Evolutionary conservation across 2,888 invertebrate genomes (phyloP), one percentile per base, ranked within the genome.

Genomic region (Portevinia maculata): DNA sequence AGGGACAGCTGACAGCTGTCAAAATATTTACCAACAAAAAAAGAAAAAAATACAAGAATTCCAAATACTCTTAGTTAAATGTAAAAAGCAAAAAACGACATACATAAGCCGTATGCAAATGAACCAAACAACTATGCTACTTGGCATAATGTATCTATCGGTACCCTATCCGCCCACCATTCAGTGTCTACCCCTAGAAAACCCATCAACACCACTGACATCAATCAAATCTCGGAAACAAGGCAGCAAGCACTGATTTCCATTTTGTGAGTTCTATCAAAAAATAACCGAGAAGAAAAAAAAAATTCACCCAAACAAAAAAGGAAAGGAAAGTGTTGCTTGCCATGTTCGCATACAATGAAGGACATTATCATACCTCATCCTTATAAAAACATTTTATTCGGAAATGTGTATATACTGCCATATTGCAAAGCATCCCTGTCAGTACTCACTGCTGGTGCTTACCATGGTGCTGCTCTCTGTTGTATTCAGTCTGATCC

Each of bases 1-100:
- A 39, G 41, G 15, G 13, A 95, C 86, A 86, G 87, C 87, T 99
- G 90, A 97, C 98, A 81, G 89, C 89, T 89, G 89, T 88, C 89
- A 89, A 89, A 89, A 89, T 88, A 88, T 89, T 89, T 89, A 86
- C 87, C 28, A 24, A 11, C 24, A 44, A 34, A 34, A 41, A 24
- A 24, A 55, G 32, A 34, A 34, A 64, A 19, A 34, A 17, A n/a
- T n/a, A n/a, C n/a, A n/a, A n/a, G n/a, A 48, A 15, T 55, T 52
- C 37, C 7, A 15, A 21, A 21, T 50, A 21, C 50, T 13, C 19
- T 13, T 21, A 50, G 21, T 11, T 11, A 6, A 21, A 24, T 28
- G 30, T 69, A 48, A 59, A 44, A 52, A 24, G 19, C 62, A 64
- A 13, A 24, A 15, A 11, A 34, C 32, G 21, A 32, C 57, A 34